Evolutionary conservation across 2,797 vertebrate genomes (phyloP).

Genomic region (Leptoclinus maculatus): DNA sequence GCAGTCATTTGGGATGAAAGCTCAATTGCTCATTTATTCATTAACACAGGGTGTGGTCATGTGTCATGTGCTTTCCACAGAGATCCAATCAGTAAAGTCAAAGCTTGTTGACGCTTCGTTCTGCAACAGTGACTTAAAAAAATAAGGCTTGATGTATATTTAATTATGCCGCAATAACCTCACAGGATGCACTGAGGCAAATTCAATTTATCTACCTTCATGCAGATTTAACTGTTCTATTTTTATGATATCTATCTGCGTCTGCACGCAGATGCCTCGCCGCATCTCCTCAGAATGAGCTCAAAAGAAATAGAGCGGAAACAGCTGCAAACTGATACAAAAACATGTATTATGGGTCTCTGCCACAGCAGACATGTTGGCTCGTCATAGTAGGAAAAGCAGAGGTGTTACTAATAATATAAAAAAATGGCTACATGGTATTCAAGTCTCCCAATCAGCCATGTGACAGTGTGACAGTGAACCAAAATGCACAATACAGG

Average conservation of each 20-base stretch:
- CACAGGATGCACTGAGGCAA: slow-evolving; percentile 27
- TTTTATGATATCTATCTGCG: slow-evolving; percentile 29
- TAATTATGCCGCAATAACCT: slow-evolving; percentile 59
- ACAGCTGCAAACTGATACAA: not conserved
- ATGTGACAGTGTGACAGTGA: not conserved
- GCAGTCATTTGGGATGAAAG: not conserved
- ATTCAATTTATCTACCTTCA: slow-evolving; percentile 43
- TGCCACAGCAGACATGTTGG: not conserved
- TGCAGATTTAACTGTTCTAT: slow-evolving; percentile 43
- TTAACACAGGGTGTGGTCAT: slow-evolving; percentile 27
- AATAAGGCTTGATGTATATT: slow-evolving; percentile 60
- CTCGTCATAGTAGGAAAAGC: not conserved
- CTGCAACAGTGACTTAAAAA: slow-evolving; percentile 60
- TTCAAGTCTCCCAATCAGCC: not conserved
- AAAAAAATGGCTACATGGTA: not conserved
- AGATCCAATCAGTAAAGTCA: slow-evolving; percentile 41
- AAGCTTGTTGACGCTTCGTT: slow-evolving; percentile 56
- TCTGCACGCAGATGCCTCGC: slow-evolving; percentile 14
- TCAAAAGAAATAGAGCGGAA: slow-evolving; percentile 1
- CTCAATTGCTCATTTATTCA: slow-evolving; percentile 47
- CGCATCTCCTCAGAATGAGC: slow-evolving; percentile 19
- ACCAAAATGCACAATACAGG: not conserved
- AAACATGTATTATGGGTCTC: not conserved
- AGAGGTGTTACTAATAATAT: not conserved
- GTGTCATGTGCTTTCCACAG: slow-evolving; percentile 38